Evolutionary conservation across 2,113 vertebrate genomes (phyloP).

Genomic region (Dryoscopus gambensis): DNA sequence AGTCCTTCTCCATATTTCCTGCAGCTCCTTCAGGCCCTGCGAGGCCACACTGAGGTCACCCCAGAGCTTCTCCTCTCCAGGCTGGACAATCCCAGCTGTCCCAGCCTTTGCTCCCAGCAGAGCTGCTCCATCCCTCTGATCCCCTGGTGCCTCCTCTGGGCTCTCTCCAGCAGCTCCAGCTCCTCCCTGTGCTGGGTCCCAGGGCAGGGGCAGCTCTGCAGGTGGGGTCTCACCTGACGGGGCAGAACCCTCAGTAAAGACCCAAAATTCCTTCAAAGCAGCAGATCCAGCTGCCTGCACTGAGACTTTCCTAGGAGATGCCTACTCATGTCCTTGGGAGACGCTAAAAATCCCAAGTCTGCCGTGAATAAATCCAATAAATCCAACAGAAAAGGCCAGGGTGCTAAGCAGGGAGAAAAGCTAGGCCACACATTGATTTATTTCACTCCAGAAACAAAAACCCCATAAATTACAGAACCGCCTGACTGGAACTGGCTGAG

Average conservation of each 20-base stretch:
- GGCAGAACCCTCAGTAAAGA: not conserved
- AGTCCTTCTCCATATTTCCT: not conserved
- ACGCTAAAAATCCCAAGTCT: not conserved
- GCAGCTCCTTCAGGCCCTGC: not conserved
- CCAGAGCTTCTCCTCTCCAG: not conserved
- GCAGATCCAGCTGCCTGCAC: not conserved
- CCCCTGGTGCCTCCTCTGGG: not conserved
- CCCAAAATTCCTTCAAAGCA: not conserved
- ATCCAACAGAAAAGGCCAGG: not conserved
- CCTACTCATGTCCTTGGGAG: not conserved
- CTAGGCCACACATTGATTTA: not conserved
- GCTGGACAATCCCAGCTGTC: not conserved
- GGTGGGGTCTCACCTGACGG: not conserved
- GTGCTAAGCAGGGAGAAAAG: not conserved
- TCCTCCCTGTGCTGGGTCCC: not conserved
- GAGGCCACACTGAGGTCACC: not conserved
- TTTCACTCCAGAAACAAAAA: not conserved
- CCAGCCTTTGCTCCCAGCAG: not conserved
- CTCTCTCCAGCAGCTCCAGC: not conserved
- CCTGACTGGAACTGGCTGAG: not conserved
- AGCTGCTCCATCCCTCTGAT: not conserved
- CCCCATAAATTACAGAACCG: accelerated
- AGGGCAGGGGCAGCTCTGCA: not conserved
- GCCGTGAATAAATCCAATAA: not conserved
- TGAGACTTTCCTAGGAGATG: not conserved